Evolutionary conservation across 2,113 vertebrate species (phyloP).

Genomic region (Lethenteron reissneri): DNA sequence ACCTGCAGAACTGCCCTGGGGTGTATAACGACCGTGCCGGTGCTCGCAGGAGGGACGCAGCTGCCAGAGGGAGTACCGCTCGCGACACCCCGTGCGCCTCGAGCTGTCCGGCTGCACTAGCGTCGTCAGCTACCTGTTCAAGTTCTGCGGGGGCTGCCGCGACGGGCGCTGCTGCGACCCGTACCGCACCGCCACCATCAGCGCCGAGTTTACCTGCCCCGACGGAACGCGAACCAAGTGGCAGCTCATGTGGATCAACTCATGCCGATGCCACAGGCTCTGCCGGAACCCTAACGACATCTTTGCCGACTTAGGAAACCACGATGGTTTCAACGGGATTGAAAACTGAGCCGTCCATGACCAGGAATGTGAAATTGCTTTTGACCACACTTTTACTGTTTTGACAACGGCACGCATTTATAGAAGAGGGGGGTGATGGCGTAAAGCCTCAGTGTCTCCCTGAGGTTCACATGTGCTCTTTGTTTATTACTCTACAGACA

Average conservation of each 20-base stretch:
- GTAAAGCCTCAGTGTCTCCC: background rate
- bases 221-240: slow-evolving; percentile 39
- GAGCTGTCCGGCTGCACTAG: slow-evolving; percentile 57
- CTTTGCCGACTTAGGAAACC: slow-evolving; percentile 55
- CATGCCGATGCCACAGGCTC: slow-evolving; percentile 60
- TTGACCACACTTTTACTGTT: background rate
- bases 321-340: slow-evolving; percentile 19
- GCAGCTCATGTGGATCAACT: slow-evolving; percentile 88
- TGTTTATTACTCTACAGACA: background rate
- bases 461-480: background rate
- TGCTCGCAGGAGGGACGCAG: slow-evolving; percentile 36
- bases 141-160: slow-evolving; percentile 54
- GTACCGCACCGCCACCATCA: slow-evolving; percentile 50
- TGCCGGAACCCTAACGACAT: slow-evolving; percentile 47
- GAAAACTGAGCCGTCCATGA: background rate
- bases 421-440: background rate
- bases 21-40: background rate
- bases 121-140: slow-evolving; percentile 40
- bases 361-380: background rate
- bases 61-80: slow-evolving; percentile 53
- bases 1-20: no score
- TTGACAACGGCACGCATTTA: background rate
- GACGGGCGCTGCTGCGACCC: slow-evolving; percentile 68
- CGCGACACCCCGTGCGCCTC: slow-evolving; percentile 43
- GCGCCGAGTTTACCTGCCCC: slow-evolving; percentile 51